These are phyloP conservation scores for Clarias pachynema DNA, from an alignment of 2,797 vertebrate species.

Conservation along the genomic window DNA sequence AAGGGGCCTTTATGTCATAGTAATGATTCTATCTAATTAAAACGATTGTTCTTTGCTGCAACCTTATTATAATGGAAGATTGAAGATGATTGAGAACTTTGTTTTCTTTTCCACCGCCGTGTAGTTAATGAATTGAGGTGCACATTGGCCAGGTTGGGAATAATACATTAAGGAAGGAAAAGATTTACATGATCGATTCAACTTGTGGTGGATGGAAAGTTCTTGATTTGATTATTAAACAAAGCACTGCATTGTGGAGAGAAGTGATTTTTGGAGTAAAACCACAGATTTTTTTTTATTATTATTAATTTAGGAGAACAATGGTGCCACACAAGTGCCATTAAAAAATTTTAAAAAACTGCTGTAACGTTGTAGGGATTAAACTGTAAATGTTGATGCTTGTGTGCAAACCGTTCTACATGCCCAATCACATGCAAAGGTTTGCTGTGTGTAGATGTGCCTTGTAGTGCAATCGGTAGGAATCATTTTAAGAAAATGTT, in stretches of 20 bases:
- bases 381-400: no score
- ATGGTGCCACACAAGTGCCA: not conserved
- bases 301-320: not conserved
- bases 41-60: slow-evolving; percentile 33
- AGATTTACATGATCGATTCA: not conserved
- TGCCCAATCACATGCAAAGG: no score
- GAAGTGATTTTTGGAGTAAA: not conserved
- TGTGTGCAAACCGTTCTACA: not conserved
- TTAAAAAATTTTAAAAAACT: no score
- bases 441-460: not conserved
- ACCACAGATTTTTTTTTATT: not conserved
- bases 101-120: not conserved
- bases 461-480: not conserved
- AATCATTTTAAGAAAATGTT: slow-evolving; percentile 15
- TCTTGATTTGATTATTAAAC: not conserved
- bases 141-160: not conserved
- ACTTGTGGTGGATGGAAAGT: not conserved
- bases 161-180: slow-evolving; percentile 22
- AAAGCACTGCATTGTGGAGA: not conserved
- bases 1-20: not conserved
- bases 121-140: not conserved
- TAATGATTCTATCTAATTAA: not conserved
- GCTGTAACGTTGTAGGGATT: not conserved
- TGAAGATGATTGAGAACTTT: not conserved
- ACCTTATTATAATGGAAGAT: not conserved